A percentile compares a stretch with the other conserved stretches of the same genome.
Evolutionary conservation across 2,113 vertebrate genomes (phyloP).

Genomic region (Furnarius figulus): DNA sequence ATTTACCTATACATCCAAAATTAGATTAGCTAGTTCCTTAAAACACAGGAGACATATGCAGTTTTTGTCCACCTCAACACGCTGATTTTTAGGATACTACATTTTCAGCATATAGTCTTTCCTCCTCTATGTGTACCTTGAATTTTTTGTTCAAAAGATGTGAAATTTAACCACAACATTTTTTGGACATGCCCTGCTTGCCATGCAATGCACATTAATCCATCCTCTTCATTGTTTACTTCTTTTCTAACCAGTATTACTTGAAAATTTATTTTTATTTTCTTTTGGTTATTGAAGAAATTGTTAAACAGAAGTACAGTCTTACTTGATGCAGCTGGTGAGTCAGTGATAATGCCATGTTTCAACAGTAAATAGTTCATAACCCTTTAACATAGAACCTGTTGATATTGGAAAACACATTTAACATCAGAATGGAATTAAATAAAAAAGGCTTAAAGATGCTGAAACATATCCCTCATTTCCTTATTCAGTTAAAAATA

Average conservation of each 20-base stretch:
- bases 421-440: background rate
- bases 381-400: background rate
- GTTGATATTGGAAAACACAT: accelerated
- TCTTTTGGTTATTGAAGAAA: background rate
- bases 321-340: background rate
- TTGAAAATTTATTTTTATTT: background rate
- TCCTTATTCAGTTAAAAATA: background rate
- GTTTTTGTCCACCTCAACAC: background rate
- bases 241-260: background rate
- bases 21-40: background rate
- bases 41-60: background rate
- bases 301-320: background rate
- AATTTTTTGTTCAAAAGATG: background rate
- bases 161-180: background rate
- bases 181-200: background rate
- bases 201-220: background rate
- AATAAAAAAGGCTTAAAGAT: background rate
- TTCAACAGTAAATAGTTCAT: background rate
- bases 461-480: background rate
- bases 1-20: background rate
- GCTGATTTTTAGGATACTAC: background rate
- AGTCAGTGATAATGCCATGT: background rate
- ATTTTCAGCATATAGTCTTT: background rate
- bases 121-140: background rate
- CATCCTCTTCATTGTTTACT: background rate